Evolutionary conservation across 1,140 invertebrate species (phyloP), one percentile per base, ranked within the genome.

Genomic region (Hirudo medicinalis): DNA sequence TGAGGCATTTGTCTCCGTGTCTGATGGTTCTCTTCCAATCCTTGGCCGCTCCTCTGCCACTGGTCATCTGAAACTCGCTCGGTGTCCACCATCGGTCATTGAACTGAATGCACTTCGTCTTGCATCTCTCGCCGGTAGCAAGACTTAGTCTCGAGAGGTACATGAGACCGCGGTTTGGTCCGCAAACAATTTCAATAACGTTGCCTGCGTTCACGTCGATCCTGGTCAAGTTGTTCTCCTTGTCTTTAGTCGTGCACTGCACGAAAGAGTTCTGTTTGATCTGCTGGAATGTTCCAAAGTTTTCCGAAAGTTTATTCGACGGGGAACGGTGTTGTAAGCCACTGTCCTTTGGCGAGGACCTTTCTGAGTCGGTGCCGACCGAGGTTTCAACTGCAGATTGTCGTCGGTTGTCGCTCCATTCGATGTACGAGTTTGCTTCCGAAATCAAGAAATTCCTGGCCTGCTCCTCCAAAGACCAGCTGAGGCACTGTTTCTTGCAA

Each of bases 21-120:
- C 81, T 78, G 69, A 82, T 82, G 71, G 78, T 78, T 40, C 80
- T 73, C 74, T 83, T 83, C 82, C 81, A 83, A 73, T 83, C 82
- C 73, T 83, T 83, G 43, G 82, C 82, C 20, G 80, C 82, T 72
- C 81, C 82, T 70, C 82, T 63, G 13, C 82, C 82, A 74, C 78
- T 80, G 22, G 81, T 75, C 29, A 74, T 77, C 74, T 83, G 81
- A 69, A 83, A 83, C 72, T 83, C 81, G 76, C 83, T 83, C n/a
- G 82, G 82, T 20, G 82, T 83, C 20, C 83, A 74, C 81, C 82
- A 83, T 63, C 75, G 67, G 63, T 77, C 75, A 53, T 80, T 73
- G 73, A 76, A 81, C 0, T 74, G 74, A 49, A 82, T 81, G 67
- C 79, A 82, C 53, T 70, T 70, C 6, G n/a, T 70, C 32, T 53